Conservation (phyloP, 1,140 invertebrate genomes). For the Drosophila ohnishii region DNA sequence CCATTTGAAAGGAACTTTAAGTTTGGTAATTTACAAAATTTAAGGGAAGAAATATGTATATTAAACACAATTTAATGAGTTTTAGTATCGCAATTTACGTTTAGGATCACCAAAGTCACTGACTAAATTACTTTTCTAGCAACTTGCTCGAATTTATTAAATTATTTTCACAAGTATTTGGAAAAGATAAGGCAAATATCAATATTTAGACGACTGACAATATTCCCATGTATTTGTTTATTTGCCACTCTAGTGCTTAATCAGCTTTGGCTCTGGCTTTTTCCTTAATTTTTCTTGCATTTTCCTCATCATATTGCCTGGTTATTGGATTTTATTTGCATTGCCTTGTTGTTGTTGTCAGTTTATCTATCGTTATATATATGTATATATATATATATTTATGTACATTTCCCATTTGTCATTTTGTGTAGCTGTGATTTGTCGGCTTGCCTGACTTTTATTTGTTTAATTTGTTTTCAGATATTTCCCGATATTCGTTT, state of each 20-base stretch:
- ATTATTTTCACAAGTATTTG: not conserved
- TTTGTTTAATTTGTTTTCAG: constrained; percentile 35
- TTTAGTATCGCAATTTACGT: not conserved
- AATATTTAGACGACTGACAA: constrained; percentile 11
- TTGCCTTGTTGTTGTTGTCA: not conserved
- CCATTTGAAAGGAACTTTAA: not conserved
- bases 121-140: not conserved
- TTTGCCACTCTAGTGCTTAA: constrained; percentile 19
- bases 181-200: constrained; percentile 5
- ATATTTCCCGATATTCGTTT: not conserved
- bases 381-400: not conserved
- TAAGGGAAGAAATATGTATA: too few species aligned
- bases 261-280: constrained; percentile 13
- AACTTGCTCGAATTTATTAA: not conserved
- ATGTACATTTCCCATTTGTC: constrained; percentile 29
- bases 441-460: constrained; percentile 31
- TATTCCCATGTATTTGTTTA: constrained; percentile 13
- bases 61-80: too few species aligned
- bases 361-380: constrained; percentile 2
- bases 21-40: not conserved
- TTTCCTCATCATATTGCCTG: not conserved
- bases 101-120: not conserved
- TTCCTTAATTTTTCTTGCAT: constrained; percentile 19
- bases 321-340: constrained; percentile 23
- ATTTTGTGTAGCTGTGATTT: constrained; percentile 27